Evolutionary conservation across 2,113 vertebrate species (phyloP).

Genomic region (Scartelaos histophorus): DNA sequence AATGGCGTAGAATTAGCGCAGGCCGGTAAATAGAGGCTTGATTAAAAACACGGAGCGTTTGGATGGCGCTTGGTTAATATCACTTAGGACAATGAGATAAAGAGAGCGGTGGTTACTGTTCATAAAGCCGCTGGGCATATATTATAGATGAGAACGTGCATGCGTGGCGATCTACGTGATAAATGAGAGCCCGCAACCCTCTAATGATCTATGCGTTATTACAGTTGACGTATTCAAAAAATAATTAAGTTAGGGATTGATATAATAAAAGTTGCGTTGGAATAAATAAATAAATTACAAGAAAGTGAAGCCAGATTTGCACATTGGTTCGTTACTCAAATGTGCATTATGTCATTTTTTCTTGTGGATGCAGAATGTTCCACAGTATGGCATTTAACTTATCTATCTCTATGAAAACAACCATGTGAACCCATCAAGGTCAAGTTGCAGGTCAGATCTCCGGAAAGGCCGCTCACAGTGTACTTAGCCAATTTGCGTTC

Average conservation of each 20-base stretch:
- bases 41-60: constrained; percentile 54
- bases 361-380: too few species aligned
- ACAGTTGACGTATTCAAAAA: constrained; percentile 25
- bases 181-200: constrained; percentile 33
- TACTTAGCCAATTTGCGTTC: too few species aligned
- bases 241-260: constrained; percentile 20
- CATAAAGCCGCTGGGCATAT: constrained; percentile 50
- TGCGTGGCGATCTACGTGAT: constrained; percentile 42
- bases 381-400: too few species aligned
- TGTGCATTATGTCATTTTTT: too few species aligned
- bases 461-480: too few species aligned
- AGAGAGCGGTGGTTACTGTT: constrained; percentile 48
- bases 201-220: constrained; percentile 38
- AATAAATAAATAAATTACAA: constrained; percentile 9
- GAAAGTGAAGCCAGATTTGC: neutral
- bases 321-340: too few species aligned
- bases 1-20: constrained; percentile 39
- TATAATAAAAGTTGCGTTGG: constrained; percentile 24
- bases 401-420: neutral
- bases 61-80: constrained; percentile 58
- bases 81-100: constrained; percentile 57
- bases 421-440: neutral
- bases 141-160: constrained; percentile 48
- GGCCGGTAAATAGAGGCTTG: constrained; percentile 47
- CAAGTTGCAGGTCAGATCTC: neutral